phyloP scores from a whole-genome alignment of 1,140 invertebrate genomes.

The Anagrus nilaparvatae region DNA sequence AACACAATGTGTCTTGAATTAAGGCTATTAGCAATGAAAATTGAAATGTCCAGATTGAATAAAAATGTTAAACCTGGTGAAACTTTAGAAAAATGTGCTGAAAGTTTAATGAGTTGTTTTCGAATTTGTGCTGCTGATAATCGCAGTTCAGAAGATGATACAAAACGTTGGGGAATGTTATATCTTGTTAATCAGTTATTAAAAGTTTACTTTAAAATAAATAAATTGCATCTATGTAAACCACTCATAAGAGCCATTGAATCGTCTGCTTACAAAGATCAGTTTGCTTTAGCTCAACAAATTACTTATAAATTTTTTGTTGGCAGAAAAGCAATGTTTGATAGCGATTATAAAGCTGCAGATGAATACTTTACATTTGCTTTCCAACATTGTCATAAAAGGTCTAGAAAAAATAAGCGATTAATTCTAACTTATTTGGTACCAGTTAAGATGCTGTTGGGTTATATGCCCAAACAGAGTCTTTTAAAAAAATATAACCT shows the following conservation, averaged over 20 bases:
- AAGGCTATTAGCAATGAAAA: slow-evolving; percentile 69
- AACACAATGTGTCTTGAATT: slow-evolving; percentile 82
- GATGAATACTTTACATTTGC: slow-evolving; percentile 88
- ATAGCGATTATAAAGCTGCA: slow-evolving; percentile 88
- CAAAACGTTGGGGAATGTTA: slow-evolving; percentile 93
- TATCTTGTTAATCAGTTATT: slow-evolving; percentile 93
- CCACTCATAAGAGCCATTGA: slow-evolving; percentile 94
- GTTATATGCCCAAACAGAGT: slow-evolving; percentile 73
- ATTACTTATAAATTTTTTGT: slow-evolving; percentile 96
- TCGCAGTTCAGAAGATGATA: slow-evolving; percentile 66
- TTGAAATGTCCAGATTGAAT: slow-evolving; percentile 49
- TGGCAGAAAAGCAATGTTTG: slow-evolving; percentile 95
- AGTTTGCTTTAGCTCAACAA: slow-evolving; percentile 77
- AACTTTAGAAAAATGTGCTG: slow-evolving; percentile 86
- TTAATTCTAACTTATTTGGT: slow-evolving; percentile 92
- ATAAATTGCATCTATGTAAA: slow-evolving; percentile 93
- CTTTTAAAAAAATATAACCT: slow-evolving; percentile 85
- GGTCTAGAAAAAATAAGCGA: slow-evolving; percentile 80
- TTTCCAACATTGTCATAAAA: slow-evolving; percentile 79
- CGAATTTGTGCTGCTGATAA: slow-evolving; percentile 93
- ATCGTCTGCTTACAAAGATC: slow-evolving; percentile 77
- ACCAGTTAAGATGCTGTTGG: slow-evolving; percentile 94
- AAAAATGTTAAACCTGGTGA: slow-evolving; percentile 55
- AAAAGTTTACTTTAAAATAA: slow-evolving; percentile 96
- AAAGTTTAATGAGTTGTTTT: slow-evolving; percentile 89